Evolutionary conservation across 2,113 vertebrate species (phyloP).

Genomic region (Pseudorectes ferrugineus): DNA sequence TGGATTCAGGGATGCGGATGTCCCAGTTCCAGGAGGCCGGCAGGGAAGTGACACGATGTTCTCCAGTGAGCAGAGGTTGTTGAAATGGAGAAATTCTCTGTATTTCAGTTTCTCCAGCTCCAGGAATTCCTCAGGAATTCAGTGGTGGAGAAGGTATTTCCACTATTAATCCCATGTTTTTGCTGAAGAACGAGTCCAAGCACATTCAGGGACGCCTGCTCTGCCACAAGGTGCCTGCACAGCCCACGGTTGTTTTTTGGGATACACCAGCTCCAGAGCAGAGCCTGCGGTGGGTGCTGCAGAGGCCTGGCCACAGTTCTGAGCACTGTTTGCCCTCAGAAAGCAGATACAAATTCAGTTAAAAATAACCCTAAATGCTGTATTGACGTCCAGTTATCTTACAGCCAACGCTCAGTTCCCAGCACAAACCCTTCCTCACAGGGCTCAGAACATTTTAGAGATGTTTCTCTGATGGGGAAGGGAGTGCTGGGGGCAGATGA

Average conservation of each 20-base stretch:
- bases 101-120: neutral
- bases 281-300: neutral
- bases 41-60: neutral
- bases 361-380: neutral
- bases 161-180: neutral
- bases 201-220: neutral
- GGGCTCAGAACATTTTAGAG: neutral
- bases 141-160: rapidly evolving
- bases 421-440: neutral
- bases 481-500: neutral
- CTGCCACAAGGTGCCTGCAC: neutral
- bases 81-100: neutral
- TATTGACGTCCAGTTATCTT: neutral
- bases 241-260: rapidly evolving
- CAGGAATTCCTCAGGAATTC: neutral
- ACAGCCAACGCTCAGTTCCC: neutral
- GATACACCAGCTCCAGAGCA: neutral
- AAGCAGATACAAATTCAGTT: neutral
- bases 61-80: neutral
- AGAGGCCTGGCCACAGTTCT: neutral
- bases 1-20: neutral
- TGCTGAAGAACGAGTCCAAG: neutral
- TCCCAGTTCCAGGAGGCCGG: neutral
- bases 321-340: neutral
- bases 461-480: neutral